Evolutionary conservation across 2,888 invertebrate species (phyloP), one percentile per base, ranked within the genome.

Genomic region (Alloscopus bannaensis): DNA sequence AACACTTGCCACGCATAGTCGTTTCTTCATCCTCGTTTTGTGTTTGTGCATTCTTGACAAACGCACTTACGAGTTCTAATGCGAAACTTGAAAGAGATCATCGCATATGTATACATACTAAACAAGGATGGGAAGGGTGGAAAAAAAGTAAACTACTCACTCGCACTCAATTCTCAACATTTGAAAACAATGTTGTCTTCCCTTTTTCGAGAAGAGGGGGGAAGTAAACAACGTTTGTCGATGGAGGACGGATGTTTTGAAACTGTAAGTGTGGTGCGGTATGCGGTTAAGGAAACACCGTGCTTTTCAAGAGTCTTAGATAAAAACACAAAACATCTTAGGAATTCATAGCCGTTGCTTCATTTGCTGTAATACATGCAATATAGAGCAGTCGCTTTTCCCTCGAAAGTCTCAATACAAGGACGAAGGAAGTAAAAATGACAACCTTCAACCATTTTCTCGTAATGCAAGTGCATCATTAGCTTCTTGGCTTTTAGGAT

Each of bases 11-110:
- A 22, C 24, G 24, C 24, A 24, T 16, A 47, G 11, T 3, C 47
- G 13, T 36, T 36, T 8, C 31, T 31, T 59, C 20, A 29, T 36
- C 31, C 59, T 31, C 31, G 47, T 47, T 47, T 47, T 31, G 18
- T 11, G 20, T 22, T 55, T 2, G 1, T 3, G 13, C 18, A 11
- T 29, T 31, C 29, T 29, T 31, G 8, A 45, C 11, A 16, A 2
- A 22, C 16, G 26, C 40, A 42, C 66, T 59, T 45, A 59, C 18
- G 62, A 50, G 22, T 22, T 62, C 28, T 60, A 45, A 70, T 70
- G 70, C 70, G 47, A 36, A 59, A 42, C 70, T 28, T 70, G 60
- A 71, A 62, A 71, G 60, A 62, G 71, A 71, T 71, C 71, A 62
- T 71, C 22, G 16, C 71, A 62, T 62, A 24, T 50, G 45, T 29